Evolutionary conservation across 53 echinoderm and acorn worm genomes (phyloP), one percentile per base, ranked within the genome.

Genomic region (Pentamera pediparva): DNA sequence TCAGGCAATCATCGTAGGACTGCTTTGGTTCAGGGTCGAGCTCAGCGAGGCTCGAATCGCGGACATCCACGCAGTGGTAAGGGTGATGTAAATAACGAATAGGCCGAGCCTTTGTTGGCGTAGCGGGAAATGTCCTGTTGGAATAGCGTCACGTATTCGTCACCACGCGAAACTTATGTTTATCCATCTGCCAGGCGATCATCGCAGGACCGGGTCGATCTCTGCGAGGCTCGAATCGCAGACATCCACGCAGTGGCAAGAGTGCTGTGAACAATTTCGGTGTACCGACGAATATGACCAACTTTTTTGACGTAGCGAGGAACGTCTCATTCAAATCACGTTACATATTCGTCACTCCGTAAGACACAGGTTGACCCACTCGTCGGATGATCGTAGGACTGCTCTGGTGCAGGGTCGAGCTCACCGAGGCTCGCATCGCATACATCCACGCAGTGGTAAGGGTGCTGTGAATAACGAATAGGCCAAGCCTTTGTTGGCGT

Each of bases 391-490:
- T 92, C 4, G 83, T 92, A 3, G 89, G 89, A 1, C 70, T 86
- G 1, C 72, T 92, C 13, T 92, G 79, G 75, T 89, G 83, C 64
- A 79, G 79, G 70, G 61, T 81, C 2, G 65, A 49, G 12, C 75
- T 74, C 37, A 78, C 50, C 0, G 92, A 92, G 56, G 80, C 75
- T 6, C 35, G 83, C 21, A 83, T 89, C 40, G 65, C 75, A 33
- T 86, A 89, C 21, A 89, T 86, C 28, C 71, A 77, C 70, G 92
- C 87, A 4, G 41, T 89, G 80, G 92, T 92, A 61, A 75, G 86
- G 59, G 37, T 22, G 28, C 9, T 35, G 17, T 74, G 22, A 36
- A 15, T 10, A 41, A 41, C 43, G 8, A 41, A 41, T n/a, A n/a
- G n/a, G n/a, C n/a, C n/a, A n/a, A n/a, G n/a, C n/a, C n/a, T n/a